Conservation (phyloP, 1,140 invertebrate species). For the Philotrypesis tridentata region DNA sequence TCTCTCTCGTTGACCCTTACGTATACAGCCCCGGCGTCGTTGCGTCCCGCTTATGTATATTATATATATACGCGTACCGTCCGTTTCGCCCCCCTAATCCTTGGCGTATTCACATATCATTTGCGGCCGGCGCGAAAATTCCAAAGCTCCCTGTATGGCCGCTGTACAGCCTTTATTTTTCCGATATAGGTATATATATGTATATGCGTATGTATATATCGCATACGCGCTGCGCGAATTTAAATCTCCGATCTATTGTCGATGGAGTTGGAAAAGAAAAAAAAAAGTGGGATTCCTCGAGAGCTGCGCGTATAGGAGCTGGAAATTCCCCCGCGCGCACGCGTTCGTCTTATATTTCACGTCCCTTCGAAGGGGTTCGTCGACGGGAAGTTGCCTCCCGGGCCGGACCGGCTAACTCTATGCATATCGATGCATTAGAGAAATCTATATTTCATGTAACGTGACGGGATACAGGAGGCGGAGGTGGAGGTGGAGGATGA, state of each 20-base stretch:
- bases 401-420: slow-evolving; percentile 46
- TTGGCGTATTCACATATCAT: slow-evolving; percentile 64
- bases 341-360: slow-evolving; percentile 33
- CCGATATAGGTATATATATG: too few species aligned
- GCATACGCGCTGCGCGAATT: too few species aligned
- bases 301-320: too few species aligned
- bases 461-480: slow-evolving; percentile 49
- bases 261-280: not conserved
- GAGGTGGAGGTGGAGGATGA: slow-evolving; percentile 41
- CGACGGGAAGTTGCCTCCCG: slow-evolving; percentile 6
- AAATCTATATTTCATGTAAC: slow-evolving; percentile 57
- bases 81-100: slow-evolving; percentile 48
- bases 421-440: slow-evolving; percentile 53
- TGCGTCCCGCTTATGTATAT: too few species aligned
- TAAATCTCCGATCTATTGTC: not conserved
- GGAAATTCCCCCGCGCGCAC: not conserved
- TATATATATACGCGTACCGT: not conserved
- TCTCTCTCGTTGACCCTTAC: slow-evolving; percentile 55
- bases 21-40: not conserved
- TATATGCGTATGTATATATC: too few species aligned
- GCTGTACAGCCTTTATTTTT: not conserved
- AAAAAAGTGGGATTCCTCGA: slow-evolving; percentile 5
- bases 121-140: slow-evolving; percentile 50
- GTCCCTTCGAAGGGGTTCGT: not conserved
- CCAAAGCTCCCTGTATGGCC: slow-evolving; percentile 23